Evolutionary conservation across 2,888 invertebrate genomes (phyloP), one percentile per base, ranked within the genome.

Genomic region (Deilephila porcellus): DNA sequence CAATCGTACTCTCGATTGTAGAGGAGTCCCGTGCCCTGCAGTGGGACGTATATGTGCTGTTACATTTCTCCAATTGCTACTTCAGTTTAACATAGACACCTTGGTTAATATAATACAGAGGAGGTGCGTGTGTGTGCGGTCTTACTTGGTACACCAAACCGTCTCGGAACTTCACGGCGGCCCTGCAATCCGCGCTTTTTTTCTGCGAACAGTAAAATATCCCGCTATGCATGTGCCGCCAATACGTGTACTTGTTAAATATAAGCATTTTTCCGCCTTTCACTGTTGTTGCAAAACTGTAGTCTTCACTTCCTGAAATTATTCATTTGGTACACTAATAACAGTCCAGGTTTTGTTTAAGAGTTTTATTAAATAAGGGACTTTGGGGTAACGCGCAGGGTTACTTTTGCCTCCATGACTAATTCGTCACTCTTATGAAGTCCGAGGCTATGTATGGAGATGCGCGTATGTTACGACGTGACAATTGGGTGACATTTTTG

Each of bases 271-370:
- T 45, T 25, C 52, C 45, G 6, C 67, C 67, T 52, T 52, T 45
- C 3, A 3, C 25, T 17, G 45, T 67, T 45, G 25, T 25, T 52
- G 45, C 45, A 17, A 52, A 52, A 3, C 20, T 3, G 25, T 67
- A 67, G 14, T 52, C 25, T 29, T 5, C 45, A 25, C n/a, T 20
- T 25, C 67, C 67, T 67, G 67, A 67, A 67, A 67, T 67, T 25
- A 52, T 67, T 14, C 14, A 45, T 52, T 67, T 25, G 5, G 17
- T 67, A 45, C 11, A 45, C 11, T 45, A 45, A 45, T 14, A 45
- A 45, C 14, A 45, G 45, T 11, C 14, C 45, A 4, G 45, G 45
- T 45, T 45, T 45, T 11, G 25, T 37, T 8, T 8, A 3, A 37
- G 37, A 7, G 8, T 7, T 7, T 37, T 37, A 11, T 37, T 37